Evolutionary conservation across 92 coral and sea anemone genomes (phyloP).

Genomic region (Epizoanthus illoricatus): DNA sequence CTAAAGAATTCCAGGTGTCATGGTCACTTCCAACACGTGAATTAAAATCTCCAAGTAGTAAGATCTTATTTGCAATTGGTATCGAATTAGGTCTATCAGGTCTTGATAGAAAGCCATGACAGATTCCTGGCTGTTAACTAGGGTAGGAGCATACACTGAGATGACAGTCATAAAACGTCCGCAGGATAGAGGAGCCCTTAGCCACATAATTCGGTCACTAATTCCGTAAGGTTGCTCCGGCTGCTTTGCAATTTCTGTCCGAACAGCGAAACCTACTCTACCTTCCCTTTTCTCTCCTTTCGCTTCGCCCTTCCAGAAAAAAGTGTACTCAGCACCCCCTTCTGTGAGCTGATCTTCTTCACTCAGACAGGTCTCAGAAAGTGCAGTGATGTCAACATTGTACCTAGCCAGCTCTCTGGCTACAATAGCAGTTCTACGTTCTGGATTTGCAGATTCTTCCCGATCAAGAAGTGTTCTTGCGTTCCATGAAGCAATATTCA

Average conservation of each 20-base stretch:
- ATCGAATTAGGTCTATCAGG: not conserved
- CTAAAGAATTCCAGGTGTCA: constrained; percentile 9
- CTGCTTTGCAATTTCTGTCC: constrained; percentile 17
- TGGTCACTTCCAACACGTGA: no score
- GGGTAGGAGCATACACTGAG: constrained; percentile 15
- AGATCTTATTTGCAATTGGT: no score
- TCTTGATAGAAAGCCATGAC: constrained; percentile 7
- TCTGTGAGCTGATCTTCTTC: not conserved
- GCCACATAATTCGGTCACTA: constrained; percentile 7
- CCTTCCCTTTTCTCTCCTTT: not conserved
- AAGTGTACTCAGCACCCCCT: constrained; percentile 12
- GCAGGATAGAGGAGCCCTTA: not conserved
- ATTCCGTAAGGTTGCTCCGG: constrained; percentile 12
- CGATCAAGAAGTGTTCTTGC: constrained; percentile 43
- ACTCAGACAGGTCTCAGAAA: constrained; percentile 23
- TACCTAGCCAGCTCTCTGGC: no score
- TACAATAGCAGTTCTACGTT: constrained; percentile 1
- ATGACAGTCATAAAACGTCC: constrained; percentile 21
- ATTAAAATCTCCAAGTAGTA: no score
- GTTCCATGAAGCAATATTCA: constrained; percentile 34
- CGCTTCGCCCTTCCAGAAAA: constrained; percentile 25
- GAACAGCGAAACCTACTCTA: constrained; percentile 38
- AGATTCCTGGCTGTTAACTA: not conserved
- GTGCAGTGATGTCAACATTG: no score
- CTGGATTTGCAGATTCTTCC: constrained; percentile 22